Percentiles rank a stretch among this genome's conserved stretches.
Evolutionary conservation across 1,140 invertebrate genomes (phyloP).

Genomic region (Aphaenogaster ashmeadi): DNA sequence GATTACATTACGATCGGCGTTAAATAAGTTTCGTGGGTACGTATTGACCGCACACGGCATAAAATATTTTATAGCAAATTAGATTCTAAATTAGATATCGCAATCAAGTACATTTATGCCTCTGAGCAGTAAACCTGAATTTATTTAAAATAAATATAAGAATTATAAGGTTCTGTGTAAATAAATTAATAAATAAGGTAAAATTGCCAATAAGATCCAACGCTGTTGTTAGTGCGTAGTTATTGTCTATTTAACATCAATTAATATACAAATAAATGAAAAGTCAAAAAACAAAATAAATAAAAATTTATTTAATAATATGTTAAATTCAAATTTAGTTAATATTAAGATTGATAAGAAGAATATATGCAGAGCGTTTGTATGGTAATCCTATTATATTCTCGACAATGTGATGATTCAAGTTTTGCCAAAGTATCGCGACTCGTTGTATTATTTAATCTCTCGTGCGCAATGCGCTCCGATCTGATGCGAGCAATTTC

Average conservation of each 20-base stretch:
- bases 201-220: too few relatives aligned
- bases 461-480: neutral
- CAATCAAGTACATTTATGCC: neutral
- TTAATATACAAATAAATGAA: too few relatives aligned
- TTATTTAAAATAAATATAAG: neutral
- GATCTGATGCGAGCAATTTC: slow-evolving; percentile 31
- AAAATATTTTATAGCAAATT: neutral
- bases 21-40: neutral
- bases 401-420: neutral
- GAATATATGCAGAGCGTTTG: too few relatives aligned
- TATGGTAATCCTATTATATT: neutral
- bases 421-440: neutral
- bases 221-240: too few relatives aligned
- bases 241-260: too few relatives aligned
- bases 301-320: neutral
- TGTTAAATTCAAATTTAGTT: neutral
- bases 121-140: neutral
- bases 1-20: neutral
- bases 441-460: slow-evolving; percentile 31
- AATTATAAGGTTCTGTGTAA: too few relatives aligned
- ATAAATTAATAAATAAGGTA: too few relatives aligned
- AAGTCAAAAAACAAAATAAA: too few relatives aligned
- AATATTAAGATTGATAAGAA: neutral
- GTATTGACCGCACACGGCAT: neutral
- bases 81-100: neutral